Percentiles rank a stretch among this genome's conserved stretches.
Evolutionary conservation across 2,797 vertebrate genomes (phyloP).

Genomic region (Philypnodon macrostomus): DNA sequence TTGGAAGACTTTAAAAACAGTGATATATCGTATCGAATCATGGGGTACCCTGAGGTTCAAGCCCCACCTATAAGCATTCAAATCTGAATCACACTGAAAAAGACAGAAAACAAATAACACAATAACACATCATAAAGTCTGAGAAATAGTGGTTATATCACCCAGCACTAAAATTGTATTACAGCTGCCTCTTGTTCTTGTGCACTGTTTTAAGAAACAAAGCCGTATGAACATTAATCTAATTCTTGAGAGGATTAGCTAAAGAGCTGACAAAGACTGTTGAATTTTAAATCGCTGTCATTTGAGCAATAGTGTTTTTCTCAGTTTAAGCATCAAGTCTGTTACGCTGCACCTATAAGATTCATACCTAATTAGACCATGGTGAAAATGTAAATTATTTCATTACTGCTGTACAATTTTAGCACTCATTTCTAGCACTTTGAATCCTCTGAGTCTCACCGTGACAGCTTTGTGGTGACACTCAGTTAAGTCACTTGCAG

Average conservation of each 20-base stretch:
- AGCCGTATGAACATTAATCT: background rate
- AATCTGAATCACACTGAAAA: too few relatives aligned
- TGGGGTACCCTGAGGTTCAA: too few relatives aligned
- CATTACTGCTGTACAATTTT: conserved; percentile 1
- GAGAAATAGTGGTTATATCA: too few relatives aligned
- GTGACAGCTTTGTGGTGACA: conserved; percentile 6
- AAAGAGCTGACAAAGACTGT: background rate
- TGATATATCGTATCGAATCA: too few relatives aligned
- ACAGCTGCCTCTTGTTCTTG: conserved; percentile 1
- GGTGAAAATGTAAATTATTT: conserved; percentile 5
- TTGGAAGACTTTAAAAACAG: too few relatives aligned
- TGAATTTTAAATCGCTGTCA: background rate
- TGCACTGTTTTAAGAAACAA: background rate
- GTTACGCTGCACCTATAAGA: background rate
- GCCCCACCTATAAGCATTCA: too few relatives aligned
- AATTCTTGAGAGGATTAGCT: conserved; percentile 2
- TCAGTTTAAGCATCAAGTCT: background rate
- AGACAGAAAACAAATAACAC: too few relatives aligned
- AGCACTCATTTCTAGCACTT: conserved; percentile 3
- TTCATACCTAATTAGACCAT: conserved; percentile 2
- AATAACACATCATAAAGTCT: too few relatives aligned
- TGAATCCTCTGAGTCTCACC: background rate
- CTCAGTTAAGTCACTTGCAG: conserved; percentile 8
- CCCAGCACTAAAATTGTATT: background rate
- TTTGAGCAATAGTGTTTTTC: background rate